These are phyloP conservation scores for Merluccius polli DNA, from an alignment of 2,797 vertebrate species.

Conservation along the genomic window DNA sequence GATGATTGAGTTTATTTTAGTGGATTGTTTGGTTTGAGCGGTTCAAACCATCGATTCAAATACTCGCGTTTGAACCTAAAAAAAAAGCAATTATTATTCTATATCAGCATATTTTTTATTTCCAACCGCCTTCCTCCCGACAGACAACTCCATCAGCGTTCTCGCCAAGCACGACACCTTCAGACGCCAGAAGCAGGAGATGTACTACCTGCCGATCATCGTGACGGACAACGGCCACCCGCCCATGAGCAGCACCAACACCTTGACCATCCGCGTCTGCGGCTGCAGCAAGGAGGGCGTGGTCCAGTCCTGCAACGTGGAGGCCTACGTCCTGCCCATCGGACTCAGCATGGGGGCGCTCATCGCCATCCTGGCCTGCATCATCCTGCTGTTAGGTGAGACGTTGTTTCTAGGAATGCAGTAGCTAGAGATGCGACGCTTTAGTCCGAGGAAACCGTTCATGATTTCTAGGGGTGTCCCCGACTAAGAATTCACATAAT, in stretches of 20 bases:
- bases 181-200: constrained; percentile 93
- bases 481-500: too few species aligned
- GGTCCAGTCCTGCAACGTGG: constrained; percentile 93
- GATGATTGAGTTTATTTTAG: background rate
- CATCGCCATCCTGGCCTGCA: constrained; percentile 96
- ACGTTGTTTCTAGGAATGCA: too few species aligned
- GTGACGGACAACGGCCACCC: constrained; percentile 93
- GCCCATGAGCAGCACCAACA: constrained; percentile 96
- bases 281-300: constrained; percentile 90
- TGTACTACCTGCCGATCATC: constrained; percentile 91
- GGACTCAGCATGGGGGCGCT: constrained; percentile 98
- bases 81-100: too few species aligned
- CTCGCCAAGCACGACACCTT: constrained; percentile 92
- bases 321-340: constrained; percentile 93
- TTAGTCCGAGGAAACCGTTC: too few species aligned
- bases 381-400: constrained; percentile 92
- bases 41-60: background rate
- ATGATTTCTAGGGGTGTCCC: too few species aligned
- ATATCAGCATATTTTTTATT: too few species aligned
- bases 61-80: background rate
- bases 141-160: constrained; percentile 96
- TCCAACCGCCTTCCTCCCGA: constrained; percentile 40
- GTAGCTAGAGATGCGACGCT: too few species aligned
- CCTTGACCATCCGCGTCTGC: constrained; percentile 94
- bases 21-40: background rate